Base-by-base conservation (phyloP, 2,888 invertebrate species). In the Leucania comma region DNA sequence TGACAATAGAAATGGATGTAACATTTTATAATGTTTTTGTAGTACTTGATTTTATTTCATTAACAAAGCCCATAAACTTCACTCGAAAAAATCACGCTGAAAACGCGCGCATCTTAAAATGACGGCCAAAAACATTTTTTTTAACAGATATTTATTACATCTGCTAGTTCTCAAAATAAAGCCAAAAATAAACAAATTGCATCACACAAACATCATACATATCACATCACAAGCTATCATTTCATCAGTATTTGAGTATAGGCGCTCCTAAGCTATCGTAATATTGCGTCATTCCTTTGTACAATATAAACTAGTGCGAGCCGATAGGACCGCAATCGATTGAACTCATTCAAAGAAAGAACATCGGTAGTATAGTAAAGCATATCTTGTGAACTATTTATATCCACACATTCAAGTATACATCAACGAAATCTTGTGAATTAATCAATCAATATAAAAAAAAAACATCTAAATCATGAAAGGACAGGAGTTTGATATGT, bases 401-500 rank as follows among this genome's bases (percentile, higher is more conserved):
- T 9, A 22, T 9, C 8, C n/a, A 17, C 9, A 3, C 17, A 48
- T 35, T 35, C 35, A 38, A 57, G 8, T 22, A 20, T 48, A 14
- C 20, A 6, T 42, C 3, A 6, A 42, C 9, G 42, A 14, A 3
- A 29, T 26, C 3, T 35, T 68, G 24, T 69, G 24, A 12, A 26
- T 38, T 32, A 2, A 54, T 9, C 22, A n/a, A 24, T 17, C 1
- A 35, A 26, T 38, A 20, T n/a, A 6, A 50, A 50, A 1, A 6
- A 50, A 50, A 1, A 14, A 17, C 10, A 73, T 17, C 9, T 14
- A 29, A 29, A 64, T 10, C 38, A 71, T 71, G 71, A 12, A 56
- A 32, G 56, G 65, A 1, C 71, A 64, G 9, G 71, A 71, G 29
- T 71, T 74, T 1, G 65, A 42, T 29, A 12, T 64, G 14, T 78